These are phyloP conservation scores for Cantharis nigra DNA, from an alignment of 2,888 invertebrate species.

Conservation along the genomic window DNA sequence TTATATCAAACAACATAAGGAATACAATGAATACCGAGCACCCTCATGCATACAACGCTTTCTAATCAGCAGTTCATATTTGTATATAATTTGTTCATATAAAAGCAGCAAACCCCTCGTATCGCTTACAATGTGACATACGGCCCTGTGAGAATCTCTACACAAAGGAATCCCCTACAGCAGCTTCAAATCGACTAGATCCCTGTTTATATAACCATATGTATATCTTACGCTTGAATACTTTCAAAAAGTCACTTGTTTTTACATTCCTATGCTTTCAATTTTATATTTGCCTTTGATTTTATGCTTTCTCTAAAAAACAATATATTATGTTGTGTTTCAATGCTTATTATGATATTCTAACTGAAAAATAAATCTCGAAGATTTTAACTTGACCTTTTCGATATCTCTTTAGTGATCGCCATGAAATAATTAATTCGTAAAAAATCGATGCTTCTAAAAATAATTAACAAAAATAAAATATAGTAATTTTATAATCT, in stretches of 20 bases:
- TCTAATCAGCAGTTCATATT: conserved; percentile 57
- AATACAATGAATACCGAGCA: conserved; percentile 22
- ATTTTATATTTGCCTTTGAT: conserved; percentile 23
- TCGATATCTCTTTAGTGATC: too few species aligned
- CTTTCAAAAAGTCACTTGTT: conserved; percentile 52
- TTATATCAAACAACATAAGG: conserved; percentile 14
- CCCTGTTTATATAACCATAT: conserved; percentile 52
- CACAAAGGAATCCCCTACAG: conserved; percentile 36
- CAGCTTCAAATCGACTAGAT: conserved; percentile 32
- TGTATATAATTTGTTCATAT: conserved; percentile 58
- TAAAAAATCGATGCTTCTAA: too few species aligned
- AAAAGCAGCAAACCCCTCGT: conserved; percentile 52
- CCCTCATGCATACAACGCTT: conserved; percentile 39
- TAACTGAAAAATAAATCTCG: not conserved
- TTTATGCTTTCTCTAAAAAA: not conserved
- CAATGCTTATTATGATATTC: not conserved
- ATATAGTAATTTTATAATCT: too few species aligned
- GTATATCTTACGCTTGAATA: conserved; percentile 54
- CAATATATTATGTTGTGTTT: not conserved
- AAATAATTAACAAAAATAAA: too few species aligned
- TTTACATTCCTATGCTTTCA: conserved; percentile 45
- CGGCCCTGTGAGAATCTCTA: conserved; percentile 43
- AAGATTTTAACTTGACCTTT: not conserved
- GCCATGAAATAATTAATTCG: too few species aligned
- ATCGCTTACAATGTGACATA: conserved; percentile 54